These are phyloP conservation scores for Drosophila quinaria DNA, from an alignment of 2,888 invertebrate species.

Conservation along the genomic window DNA sequence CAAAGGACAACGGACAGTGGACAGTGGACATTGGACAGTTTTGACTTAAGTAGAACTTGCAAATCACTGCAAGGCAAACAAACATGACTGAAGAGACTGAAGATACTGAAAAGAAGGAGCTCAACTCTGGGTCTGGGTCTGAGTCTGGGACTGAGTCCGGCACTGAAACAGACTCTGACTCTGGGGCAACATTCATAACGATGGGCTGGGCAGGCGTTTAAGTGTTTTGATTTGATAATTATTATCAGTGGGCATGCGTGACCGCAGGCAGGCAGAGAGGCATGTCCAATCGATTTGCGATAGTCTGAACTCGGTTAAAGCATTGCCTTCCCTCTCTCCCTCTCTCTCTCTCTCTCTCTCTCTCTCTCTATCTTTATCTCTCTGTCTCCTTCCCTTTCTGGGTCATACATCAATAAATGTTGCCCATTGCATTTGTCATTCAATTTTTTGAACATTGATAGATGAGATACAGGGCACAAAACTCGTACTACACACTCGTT, in stretches of 20 bases:
- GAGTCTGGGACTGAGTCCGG: constrained; percentile 29
- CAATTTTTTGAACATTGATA: constrained; percentile 41
- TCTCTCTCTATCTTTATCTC: too few species aligned
- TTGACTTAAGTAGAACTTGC: constrained; percentile 79
- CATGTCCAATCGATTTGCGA: constrained; percentile 75
- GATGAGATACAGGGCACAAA: constrained; percentile 23
- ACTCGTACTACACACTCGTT: constrained; percentile 7
- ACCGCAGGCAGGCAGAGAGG: constrained; percentile 68
- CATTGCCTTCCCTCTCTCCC: constrained; percentile 39
- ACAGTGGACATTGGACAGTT: constrained; percentile 54
- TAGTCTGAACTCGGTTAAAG: constrained; percentile 34
- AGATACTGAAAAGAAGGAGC: neutral
- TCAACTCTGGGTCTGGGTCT: constrained; percentile 2
- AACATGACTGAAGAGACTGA: constrained; percentile 59
- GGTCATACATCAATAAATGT: constrained; percentile 75
- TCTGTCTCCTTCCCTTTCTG: constrained; percentile 48
- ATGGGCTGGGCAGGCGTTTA: constrained; percentile 82
- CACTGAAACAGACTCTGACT: constrained; percentile 27
- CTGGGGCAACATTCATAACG: constrained; percentile 55
- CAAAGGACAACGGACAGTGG: neutral
- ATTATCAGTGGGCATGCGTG: constrained; percentile 84
- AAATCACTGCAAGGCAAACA: constrained; percentile 79
- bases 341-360: constrained; percentile 1
- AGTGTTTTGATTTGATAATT: constrained; percentile 84
- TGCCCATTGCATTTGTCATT: constrained; percentile 69